Evolutionary conservation across 2,888 invertebrate species (phyloP).

Genomic region (Notodonta ziczac): DNA sequence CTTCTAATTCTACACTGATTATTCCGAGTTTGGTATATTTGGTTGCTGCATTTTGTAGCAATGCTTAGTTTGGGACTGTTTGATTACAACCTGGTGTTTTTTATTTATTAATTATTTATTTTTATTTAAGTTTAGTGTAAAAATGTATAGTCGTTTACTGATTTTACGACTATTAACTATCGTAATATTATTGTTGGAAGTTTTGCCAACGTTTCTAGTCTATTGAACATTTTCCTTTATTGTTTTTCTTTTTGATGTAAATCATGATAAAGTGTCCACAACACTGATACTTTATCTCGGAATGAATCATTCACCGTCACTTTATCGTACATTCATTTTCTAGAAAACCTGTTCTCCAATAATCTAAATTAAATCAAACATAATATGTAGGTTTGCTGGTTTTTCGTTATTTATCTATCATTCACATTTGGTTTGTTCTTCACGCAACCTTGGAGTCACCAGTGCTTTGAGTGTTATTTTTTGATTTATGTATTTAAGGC

Average conservation of each 20-base stretch:
- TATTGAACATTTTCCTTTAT: neutral
- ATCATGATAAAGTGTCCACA: neutral
- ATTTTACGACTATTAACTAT: no score
- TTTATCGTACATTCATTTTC: conserved; percentile 34
- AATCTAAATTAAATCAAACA: conserved; percentile 35
- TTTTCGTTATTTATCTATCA: conserved; percentile 35
- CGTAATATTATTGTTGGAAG: neutral
- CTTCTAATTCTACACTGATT: no score
- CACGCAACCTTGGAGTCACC: neutral
- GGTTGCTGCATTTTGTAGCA: no score
- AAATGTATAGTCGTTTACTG: no score
- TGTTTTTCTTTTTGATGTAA: neutral
- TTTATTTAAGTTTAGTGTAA: no score
- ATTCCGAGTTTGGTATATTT: no score
- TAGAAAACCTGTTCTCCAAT: conserved; percentile 32
- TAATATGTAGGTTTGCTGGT: conserved; percentile 28
- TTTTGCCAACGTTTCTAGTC: neutral
- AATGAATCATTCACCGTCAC: conserved; percentile 27
- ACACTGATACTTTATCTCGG: conserved; percentile 11
- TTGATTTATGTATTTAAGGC: no score
- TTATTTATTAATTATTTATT: no score
- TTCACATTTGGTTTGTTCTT: conserved; percentile 16
- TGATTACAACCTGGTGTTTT: no score
- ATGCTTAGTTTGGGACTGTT: no score
- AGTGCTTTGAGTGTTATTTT: neutral